These are phyloP conservation scores for Drosophila falleni DNA, from an alignment of 2,888 invertebrate genomes.

Conservation along the genomic window DNA sequence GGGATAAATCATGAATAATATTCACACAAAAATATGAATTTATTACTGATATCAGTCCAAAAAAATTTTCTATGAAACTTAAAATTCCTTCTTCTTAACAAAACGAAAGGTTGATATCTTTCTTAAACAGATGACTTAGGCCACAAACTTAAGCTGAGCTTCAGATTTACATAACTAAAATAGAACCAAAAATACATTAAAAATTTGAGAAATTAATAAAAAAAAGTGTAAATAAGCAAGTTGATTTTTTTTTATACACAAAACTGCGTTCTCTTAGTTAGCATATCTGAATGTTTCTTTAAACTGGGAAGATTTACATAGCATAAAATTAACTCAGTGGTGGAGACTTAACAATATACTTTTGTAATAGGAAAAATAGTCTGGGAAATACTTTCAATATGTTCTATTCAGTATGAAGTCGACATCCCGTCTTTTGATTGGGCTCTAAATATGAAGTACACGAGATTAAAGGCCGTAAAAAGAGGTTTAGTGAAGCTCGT, in stretches of 20 bases:
- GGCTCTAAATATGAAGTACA: conserved; percentile 16
- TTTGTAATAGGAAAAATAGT: conserved; percentile 3
- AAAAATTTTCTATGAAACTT: too few species aligned
- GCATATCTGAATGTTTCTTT: conserved; percentile 7
- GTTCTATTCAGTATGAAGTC: conserved; percentile 1
- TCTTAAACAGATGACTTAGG: conserved; percentile 3
- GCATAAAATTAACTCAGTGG: conserved; percentile 3
- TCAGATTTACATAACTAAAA: conserved; percentile 19
- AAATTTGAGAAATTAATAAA: conserved; percentile 6
- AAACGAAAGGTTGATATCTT: background rate
- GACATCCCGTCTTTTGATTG: background rate
- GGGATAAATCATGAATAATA: too few species aligned
- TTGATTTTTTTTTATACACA: background rate
- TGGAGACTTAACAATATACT: background rate
- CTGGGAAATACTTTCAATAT: conserved; percentile 4
- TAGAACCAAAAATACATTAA: background rate
- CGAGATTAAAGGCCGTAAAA: conserved; percentile 27
- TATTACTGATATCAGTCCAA: too few species aligned
- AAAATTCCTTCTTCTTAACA: too few species aligned
- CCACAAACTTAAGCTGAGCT: background rate
- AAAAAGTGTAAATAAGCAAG: conserved; percentile 12
- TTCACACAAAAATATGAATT: too few species aligned
- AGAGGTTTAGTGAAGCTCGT: conserved; percentile 16
- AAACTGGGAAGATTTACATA: background rate
- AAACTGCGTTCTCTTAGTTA: conserved; percentile 20